These are phyloP conservation scores for Trididemnum nubilum DNA, from an alignment of 23 tunicate species.

Conservation along the genomic window DNA sequence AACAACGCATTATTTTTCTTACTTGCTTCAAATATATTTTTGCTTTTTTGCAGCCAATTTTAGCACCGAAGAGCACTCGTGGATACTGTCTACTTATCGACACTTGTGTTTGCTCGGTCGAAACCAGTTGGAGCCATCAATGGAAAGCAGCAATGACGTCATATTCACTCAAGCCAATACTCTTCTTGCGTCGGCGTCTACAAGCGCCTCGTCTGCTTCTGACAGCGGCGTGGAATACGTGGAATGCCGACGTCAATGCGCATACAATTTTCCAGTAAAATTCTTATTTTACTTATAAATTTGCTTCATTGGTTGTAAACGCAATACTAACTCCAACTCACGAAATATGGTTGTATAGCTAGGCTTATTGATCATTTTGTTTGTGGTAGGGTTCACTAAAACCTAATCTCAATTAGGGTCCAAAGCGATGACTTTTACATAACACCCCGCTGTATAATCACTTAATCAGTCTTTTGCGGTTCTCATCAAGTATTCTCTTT, in stretches of 20 bases:
- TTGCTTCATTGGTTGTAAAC: neutral
- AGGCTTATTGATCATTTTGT: too few relatives aligned
- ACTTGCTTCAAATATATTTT: too few relatives aligned
- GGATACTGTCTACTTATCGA: conserved; percentile 54
- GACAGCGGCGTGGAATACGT: conserved; percentile 25
- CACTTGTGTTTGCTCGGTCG: conserved; percentile 62
- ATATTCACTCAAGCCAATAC: neutral
- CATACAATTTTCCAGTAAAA: conserved; percentile 80
- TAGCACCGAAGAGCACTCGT: conserved; percentile 52
- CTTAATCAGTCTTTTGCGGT: neutral
- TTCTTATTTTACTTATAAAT: neutral
- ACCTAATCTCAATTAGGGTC: too few relatives aligned
- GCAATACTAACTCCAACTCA: too few relatives aligned
- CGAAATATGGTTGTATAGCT: too few relatives aligned
- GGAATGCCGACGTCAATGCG: conserved; percentile 61
- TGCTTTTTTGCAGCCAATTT: conserved; percentile 58
- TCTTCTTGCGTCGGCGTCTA: neutral
- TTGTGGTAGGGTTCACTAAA: too few relatives aligned
- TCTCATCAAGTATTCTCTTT: too few relatives aligned
- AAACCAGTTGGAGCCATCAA: conserved; percentile 17
- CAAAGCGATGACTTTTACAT: too few relatives aligned
- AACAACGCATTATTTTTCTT: neutral
- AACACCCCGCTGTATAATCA: neutral
- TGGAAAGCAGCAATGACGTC: conserved; percentile 31
- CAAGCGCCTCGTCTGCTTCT: neutral